Evolutionary conservation across 2,113 vertebrate genomes (phyloP), one percentile per base, ranked within the genome.

Genomic region (Corythoichthys haematopterus): DNA sequence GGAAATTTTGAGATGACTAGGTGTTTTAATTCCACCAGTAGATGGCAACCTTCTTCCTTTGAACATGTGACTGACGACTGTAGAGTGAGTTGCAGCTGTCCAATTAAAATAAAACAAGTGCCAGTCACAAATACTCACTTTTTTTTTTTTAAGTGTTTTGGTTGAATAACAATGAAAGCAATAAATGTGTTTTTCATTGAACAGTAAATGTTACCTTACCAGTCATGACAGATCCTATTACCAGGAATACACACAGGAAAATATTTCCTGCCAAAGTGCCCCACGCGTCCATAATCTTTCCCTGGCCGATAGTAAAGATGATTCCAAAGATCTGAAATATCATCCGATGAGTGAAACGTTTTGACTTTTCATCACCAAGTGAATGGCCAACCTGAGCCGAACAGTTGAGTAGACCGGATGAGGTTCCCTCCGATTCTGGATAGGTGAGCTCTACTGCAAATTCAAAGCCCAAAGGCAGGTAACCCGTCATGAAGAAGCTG

Each of bases 401-500:
- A 69, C 95, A 92, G 51, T 99, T 99, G 45, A 98, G 94, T 38
- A 98, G 92, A 3, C 97, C 97, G 2, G 96, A 98, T 0, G 96
- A 98, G 1, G 94, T 95, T 80, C 95, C 96, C 85, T 98, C 97
- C 0, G 94, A 96, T 72, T 98, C 96, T 50, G 96, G 96, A 64
- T 93, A 96, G 0, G 97, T 98, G 82, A 98, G 87, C 76, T 99
- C 97, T 7, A 91, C 96, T 1, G 94, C 97, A 90, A 95, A 98
- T 88, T 99, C 97, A 80, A 97, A 99, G 40, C 97, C 97, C 76
- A 98, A 80, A 0, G 97, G 95, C 51, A 99, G 90, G 77, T 98
- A 99, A 20, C 95, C 95, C 0, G 96, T 96, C 96, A 98, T 98
- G 80, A 97, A 99, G 85, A 98, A 96, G 55, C 97, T 99, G 74